Percentiles rank a stretch among this genome's conserved stretches.
Conservation (phyloP, 2,797 vertebrate genomes). For the Centropyge bicolor region DNA sequence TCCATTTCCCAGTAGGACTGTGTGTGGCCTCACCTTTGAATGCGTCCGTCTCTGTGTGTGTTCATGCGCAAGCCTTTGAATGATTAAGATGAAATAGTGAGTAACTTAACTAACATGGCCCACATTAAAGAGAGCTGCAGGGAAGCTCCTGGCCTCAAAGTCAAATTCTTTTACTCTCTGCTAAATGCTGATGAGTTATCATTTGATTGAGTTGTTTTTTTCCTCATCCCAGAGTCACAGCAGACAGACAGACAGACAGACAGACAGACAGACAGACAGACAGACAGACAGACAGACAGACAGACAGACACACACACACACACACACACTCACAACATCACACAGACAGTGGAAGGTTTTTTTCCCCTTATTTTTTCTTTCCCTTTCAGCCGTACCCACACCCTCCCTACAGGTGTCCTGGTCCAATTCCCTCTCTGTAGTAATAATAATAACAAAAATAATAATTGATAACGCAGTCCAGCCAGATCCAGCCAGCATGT, state of each 20-base stretch:
- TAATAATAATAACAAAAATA: conserved; percentile 71
- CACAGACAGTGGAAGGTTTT: conserved; percentile 14
- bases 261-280: conserved; percentile 6
- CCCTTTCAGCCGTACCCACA: conserved; percentile 58
- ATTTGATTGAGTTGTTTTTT: conserved; percentile 71
- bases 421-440: conserved; percentile 73
- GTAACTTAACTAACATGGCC: conserved; percentile 38
- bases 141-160: conserved; percentile 61
- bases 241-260: neutral
- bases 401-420: conserved; percentile 80
- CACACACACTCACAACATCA: conserved; percentile 32
- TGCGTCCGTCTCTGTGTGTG: conserved; percentile 48
- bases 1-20: conserved; percentile 55
- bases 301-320: conserved; percentile 14
- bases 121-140: conserved; percentile 59
- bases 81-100: conserved; percentile 71
- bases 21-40: conserved; percentile 70
- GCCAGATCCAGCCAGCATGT: conserved; percentile 59
- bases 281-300: conserved; percentile 44
- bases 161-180: conserved; percentile 53
- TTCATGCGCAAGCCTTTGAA: conserved; percentile 55
- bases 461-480: conserved; percentile 72
- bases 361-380: conserved; percentile 29
- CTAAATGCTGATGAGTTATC: conserved; percentile 68
- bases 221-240: conserved; percentile 34